These are phyloP conservation scores for Propsilocerus akamusi DNA, from an alignment of 1,140 invertebrate genomes.

Conservation along the genomic window DNA sequence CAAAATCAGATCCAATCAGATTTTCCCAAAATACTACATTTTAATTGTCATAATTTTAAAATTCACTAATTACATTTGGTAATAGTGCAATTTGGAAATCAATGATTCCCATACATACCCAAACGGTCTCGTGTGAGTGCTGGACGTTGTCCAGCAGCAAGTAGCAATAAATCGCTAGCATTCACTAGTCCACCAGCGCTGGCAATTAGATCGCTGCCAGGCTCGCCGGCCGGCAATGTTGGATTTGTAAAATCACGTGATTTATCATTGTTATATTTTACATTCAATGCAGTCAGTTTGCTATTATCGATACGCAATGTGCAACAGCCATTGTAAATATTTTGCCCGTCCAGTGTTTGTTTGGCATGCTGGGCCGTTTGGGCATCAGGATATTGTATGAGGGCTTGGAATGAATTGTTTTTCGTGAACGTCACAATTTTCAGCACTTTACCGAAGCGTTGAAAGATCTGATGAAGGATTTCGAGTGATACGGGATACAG, in stretches of 20 bases:
- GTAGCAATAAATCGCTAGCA: conserved; percentile 39
- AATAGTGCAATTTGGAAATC: no score
- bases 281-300: conserved; percentile 92
- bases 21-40: no score
- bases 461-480: conserved; percentile 93
- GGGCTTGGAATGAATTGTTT: conserved; percentile 95
- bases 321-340: conserved; percentile 98
- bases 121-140: conserved; percentile 32
- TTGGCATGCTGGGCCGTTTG: conserved; percentile 91
- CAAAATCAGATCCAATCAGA: conserved; percentile 12
- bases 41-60: conserved; percentile 11
- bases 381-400: conserved; percentile 96
- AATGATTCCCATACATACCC: no score
- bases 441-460: conserved; percentile 90
- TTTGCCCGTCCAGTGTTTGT: conserved; percentile 89
- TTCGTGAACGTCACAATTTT: conserved; percentile 99
- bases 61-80: not conserved
- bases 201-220: conserved; percentile 40
- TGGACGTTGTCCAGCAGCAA: conserved; percentile 41
- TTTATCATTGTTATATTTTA: conserved; percentile 99
- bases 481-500: conserved; percentile 95
- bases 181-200: conserved; percentile 38
- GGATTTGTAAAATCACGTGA: conserved; percentile 98
- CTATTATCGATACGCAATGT: conserved; percentile 98
- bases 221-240: conserved; percentile 82